Evolutionary conservation across 2,797 vertebrate genomes (phyloP).

Genomic region (Heteromormyrus szaboi): DNA sequence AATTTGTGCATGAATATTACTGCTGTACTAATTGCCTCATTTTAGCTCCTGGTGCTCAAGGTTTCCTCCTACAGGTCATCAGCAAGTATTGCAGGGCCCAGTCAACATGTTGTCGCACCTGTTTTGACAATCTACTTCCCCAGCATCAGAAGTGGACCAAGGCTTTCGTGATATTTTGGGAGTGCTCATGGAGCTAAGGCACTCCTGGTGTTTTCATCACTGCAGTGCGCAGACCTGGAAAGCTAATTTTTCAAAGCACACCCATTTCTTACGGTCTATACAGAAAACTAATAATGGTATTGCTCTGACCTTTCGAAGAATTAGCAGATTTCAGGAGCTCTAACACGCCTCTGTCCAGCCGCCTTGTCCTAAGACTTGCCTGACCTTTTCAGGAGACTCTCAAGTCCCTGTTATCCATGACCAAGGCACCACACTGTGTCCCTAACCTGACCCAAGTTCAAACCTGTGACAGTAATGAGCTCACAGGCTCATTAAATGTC

Average conservation of each 20-base stretch:
- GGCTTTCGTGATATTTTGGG: background rate
- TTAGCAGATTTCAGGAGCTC: background rate
- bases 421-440: background rate
- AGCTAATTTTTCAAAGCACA: background rate
- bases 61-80: background rate
- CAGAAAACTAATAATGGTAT: background rate
- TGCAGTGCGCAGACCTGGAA: background rate
- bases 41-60: background rate
- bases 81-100: background rate
- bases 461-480: conserved; percentile 13
- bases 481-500: conserved; percentile 14
- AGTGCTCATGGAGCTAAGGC: background rate
- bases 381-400: conserved; percentile 2
- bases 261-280: background rate
- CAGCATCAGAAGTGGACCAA: background rate
- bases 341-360: background rate
- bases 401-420: conserved; percentile 3
- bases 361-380: background rate
- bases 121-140: background rate
- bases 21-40: background rate
- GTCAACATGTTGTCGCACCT: background rate
- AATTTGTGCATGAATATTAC: background rate
- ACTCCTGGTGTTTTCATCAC: background rate
- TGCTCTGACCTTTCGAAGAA: background rate
- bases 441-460: conserved; percentile 2